phyloP scores from a whole-genome alignment of 2,888 invertebrate species.

The Rhorus exstirpatorius region DNA sequence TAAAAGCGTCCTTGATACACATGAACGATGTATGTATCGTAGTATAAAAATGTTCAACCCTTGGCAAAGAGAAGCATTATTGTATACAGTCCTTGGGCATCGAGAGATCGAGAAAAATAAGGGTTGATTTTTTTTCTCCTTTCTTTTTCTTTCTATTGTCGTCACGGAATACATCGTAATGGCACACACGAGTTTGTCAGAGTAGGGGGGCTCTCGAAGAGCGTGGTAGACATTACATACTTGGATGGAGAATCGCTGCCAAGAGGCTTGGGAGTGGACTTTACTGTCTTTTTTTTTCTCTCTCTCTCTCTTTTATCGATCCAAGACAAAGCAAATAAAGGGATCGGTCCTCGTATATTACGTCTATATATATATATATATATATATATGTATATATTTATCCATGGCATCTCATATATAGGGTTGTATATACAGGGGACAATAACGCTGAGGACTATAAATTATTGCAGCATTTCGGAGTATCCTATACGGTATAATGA shows the following conservation, averaged over 20 bases:
- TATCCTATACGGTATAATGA: constrained; percentile 23
- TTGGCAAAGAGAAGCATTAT: constrained; percentile 3
- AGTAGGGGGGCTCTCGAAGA: constrained; percentile 34
- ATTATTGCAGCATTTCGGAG: constrained; percentile 40
- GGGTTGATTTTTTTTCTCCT: constrained; percentile 34
- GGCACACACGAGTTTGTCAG: constrained; percentile 44
- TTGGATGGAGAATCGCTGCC: constrained; percentile 49
- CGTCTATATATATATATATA: constrained; percentile 24
- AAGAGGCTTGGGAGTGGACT: constrained; percentile 25
- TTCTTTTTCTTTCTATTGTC: constrained; percentile 45
- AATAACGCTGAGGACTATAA: constrained; percentile 44
- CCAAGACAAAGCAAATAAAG: constrained; percentile 66
- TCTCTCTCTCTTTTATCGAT: constrained; percentile 58
- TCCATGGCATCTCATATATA: constrained; percentile 7
- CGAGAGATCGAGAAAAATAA: constrained; percentile 47
- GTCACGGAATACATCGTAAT: constrained; percentile 54
- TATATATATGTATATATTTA: neutral
- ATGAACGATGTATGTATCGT: neutral
- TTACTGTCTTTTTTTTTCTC: constrained; percentile 8
- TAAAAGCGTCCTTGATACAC: neutral
- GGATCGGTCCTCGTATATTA: constrained; percentile 59
- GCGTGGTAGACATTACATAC: constrained; percentile 50
- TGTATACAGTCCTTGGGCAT: constrained; percentile 17
- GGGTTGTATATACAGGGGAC: neutral
- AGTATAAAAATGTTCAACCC: constrained; percentile 13